Percentiles rank a stretch among this genome's conserved stretches.
Conservation (phyloP, 2,888 invertebrate genomes). For the Operophtera brumata region DNA sequence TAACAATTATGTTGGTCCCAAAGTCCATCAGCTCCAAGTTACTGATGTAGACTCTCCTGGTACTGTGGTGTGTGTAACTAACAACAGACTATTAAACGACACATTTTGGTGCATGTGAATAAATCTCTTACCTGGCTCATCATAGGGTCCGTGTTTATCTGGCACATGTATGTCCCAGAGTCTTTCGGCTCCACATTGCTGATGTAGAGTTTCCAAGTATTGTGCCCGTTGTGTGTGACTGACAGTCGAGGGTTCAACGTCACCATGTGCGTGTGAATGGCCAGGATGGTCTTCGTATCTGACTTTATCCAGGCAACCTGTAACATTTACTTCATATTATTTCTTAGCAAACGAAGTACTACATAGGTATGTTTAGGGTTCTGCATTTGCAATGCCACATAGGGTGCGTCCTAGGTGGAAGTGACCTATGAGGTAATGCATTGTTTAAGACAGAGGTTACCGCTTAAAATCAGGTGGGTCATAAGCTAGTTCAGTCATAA, state of each 20-base stretch:
- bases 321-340: constrained; percentile 9
- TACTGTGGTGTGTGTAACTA: neutral
- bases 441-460: too few species aligned
- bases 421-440: too few species aligned
- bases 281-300: constrained; percentile 92
- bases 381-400: too few species aligned
- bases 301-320: constrained; percentile 97
- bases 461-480: too few species aligned
- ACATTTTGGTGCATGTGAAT: neutral
- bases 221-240: constrained; percentile 95
- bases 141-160: constrained; percentile 95
- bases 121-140: constrained; percentile 86
- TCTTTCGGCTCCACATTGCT: constrained; percentile 93
- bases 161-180: constrained; percentile 96
- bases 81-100: neutral
- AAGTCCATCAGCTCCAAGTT: too few species aligned
- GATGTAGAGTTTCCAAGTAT: constrained; percentile 95
- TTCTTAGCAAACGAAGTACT: too few species aligned
- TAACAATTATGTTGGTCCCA: too few species aligned
- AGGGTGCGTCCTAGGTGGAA: too few species aligned
- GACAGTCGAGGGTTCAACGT: constrained; percentile 91
- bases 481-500: too few species aligned
- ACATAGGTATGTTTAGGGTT: too few species aligned
- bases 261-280: constrained; percentile 94
- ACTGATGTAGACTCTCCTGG: neutral